phyloP scores from a whole-genome alignment of 2,888 invertebrate species.

The Chaetogeoica ovagalla region DNA sequence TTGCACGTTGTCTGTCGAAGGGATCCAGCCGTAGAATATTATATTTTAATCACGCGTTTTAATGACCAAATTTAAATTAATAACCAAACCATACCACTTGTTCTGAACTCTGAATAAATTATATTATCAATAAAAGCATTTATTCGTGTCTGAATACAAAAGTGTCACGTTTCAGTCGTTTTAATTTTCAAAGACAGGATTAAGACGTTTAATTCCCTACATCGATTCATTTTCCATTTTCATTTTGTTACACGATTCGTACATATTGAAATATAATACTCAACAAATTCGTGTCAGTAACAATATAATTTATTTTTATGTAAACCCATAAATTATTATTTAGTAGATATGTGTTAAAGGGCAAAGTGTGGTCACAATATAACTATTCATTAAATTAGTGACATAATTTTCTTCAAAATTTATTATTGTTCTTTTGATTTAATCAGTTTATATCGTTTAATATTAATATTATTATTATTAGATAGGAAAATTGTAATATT shows the following conservation, averaged over 20 bases:
- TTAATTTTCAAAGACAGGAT: neutral
- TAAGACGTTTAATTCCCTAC: neutral
- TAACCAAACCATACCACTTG: neutral
- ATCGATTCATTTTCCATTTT: neutral
- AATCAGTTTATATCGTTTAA: too few species aligned
- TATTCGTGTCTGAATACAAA: neutral
- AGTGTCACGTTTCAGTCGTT: constrained; percentile 1
- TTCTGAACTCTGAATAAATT: neutral
- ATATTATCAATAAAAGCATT: neutral
- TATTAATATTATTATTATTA: too few species aligned
- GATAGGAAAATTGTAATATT: too few species aligned
- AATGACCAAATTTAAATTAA: neutral
- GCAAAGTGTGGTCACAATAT: too few species aligned
- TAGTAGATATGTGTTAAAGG: too few species aligned
- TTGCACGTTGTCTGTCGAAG: too few species aligned
- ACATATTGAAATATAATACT: constrained; percentile 7
- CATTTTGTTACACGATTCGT: neutral
- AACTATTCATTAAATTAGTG: too few species aligned
- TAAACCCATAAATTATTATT: too few species aligned
- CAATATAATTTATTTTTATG: neutral
- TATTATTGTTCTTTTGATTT: too few species aligned
- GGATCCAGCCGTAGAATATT: too few species aligned
- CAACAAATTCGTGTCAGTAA: neutral
- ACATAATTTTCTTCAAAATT: too few species aligned
- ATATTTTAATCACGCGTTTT: too few species aligned